These are phyloP conservation scores for Eulemur mongoz DNA, from an alignment of 2,797 vertebrate species.

Conservation along the genomic window DNA sequence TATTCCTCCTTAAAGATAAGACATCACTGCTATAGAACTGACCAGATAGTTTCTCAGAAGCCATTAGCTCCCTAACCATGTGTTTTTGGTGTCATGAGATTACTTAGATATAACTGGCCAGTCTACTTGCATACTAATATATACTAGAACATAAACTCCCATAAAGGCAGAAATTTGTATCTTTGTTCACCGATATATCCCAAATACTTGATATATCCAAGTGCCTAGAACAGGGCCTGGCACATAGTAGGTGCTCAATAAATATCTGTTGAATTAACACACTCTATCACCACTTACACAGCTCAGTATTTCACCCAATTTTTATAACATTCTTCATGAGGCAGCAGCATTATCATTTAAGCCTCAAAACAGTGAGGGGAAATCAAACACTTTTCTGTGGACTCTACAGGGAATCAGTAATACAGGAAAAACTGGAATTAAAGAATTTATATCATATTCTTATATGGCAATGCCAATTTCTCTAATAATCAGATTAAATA, in stretches of 20 bases:
- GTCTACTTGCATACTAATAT: constrained; percentile 11
- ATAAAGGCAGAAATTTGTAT: background rate
- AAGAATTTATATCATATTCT: constrained; percentile 53
- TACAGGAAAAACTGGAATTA: constrained; percentile 56
- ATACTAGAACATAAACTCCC: constrained; percentile 31
- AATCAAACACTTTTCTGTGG: constrained; percentile 44
- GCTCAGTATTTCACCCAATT: constrained; percentile 14
- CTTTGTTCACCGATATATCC: constrained; percentile 2
- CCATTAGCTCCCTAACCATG: background rate
- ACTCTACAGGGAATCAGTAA: constrained; percentile 51
- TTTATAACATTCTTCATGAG: constrained; percentile 53
- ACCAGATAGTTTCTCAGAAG: constrained; percentile 12
- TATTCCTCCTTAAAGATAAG: constrained; percentile 6
- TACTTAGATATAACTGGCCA: constrained; percentile 32
- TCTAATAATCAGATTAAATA: constrained; percentile 61
- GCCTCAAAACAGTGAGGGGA: constrained; percentile 44
- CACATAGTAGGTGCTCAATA: constrained; percentile 1
- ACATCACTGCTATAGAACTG: constrained; percentile 21
- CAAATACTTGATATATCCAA: background rate
- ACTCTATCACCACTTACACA: constrained; percentile 4
- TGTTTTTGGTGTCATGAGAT: constrained; percentile 27
- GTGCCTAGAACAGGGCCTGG: background rate
- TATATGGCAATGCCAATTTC: constrained; percentile 29
- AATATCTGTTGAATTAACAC: constrained; percentile 2
- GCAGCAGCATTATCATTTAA: constrained; percentile 47